These are phyloP conservation scores for Brachionus koreanus DNA, from an alignment of 1,140 invertebrate genomes.

Conservation along the genomic window DNA sequence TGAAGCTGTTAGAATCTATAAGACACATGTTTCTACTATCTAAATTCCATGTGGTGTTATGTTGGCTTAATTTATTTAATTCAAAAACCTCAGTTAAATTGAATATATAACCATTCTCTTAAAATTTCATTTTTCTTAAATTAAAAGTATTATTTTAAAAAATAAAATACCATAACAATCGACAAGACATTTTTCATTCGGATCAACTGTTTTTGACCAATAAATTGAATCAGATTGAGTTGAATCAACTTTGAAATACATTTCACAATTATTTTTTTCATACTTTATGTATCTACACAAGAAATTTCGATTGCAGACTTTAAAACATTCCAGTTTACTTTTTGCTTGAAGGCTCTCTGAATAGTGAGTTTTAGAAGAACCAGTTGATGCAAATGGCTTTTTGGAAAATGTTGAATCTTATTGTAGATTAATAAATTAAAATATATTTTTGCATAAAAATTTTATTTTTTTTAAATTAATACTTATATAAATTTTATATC, in stretches of 20 bases:
- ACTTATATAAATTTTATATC: no score
- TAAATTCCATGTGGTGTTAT: not conserved
- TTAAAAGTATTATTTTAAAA: not conserved
- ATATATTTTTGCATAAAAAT: no score
- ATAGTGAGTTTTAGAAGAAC: not conserved
- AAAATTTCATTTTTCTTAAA: not conserved
- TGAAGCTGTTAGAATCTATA: not conserved
- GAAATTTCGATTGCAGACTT: not conserved
- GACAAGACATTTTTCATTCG: not conserved
- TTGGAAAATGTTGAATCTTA: not conserved
- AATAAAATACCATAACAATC: not conserved
- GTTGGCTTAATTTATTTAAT: not conserved
- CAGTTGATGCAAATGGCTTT: not conserved
- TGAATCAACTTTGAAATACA: not conserved
- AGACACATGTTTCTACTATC: not conserved
- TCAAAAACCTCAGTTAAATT: not conserved
- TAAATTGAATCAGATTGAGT: not conserved
- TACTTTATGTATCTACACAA: not conserved
- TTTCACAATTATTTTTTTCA: not conserved
- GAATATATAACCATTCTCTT: not conserved
- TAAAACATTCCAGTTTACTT: not conserved
- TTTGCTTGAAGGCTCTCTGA: not conserved
- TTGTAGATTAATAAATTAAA: not conserved
- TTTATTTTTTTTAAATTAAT: not conserved
- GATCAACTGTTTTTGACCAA: not conserved